A percentile compares a stretch with the other conserved stretches of the same genome.
These are phyloP conservation scores for Semaprochilodus insignis DNA, from an alignment of 2,797 vertebrate species.

Conservation along the genomic window DNA sequence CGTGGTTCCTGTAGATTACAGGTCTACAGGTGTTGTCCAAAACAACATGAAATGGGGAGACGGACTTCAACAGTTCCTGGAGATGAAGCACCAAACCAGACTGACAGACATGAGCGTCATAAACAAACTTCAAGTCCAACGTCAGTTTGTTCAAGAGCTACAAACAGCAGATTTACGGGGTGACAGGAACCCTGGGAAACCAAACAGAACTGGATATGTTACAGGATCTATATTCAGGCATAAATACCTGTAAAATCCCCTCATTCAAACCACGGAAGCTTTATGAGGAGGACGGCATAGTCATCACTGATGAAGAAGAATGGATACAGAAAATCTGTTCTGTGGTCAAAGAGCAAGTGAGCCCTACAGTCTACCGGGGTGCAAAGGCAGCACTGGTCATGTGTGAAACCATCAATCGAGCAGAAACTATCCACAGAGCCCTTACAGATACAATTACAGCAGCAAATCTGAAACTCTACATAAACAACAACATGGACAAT, in stretches of 20 bases:
- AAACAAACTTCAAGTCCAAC: slow-evolving; percentile 77
- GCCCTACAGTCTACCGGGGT: slow-evolving; percentile 25
- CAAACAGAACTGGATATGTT: slow-evolving; percentile 65
- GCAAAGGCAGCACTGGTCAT: slow-evolving; percentile 66
- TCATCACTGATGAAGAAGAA: slow-evolving; percentile 37
- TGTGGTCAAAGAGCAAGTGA: slow-evolving; percentile 52
- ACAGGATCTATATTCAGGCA: slow-evolving; percentile 63
- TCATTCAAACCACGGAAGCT: slow-evolving; percentile 70
- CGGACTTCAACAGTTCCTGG: slow-evolving; percentile 76
- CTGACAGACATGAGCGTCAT: slow-evolving; percentile 68
- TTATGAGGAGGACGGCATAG: slow-evolving; percentile 67
- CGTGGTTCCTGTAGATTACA: slow-evolving; percentile 69
- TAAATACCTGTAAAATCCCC: slow-evolving; percentile 70
- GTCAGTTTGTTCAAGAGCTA: slow-evolving; percentile 69
- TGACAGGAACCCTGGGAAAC: slow-evolving; percentile 74
- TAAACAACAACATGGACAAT: slow-evolving; percentile 71
- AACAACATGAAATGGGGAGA: slow-evolving; percentile 66
- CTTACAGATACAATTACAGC: not conserved
- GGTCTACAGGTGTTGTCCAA: slow-evolving; percentile 71
- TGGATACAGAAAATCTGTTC: slow-evolving; percentile 67
- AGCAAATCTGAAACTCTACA: slow-evolving; percentile 58
- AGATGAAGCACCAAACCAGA: slow-evolving; percentile 73
- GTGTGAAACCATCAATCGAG: slow-evolving; percentile 72
- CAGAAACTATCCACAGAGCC: slow-evolving; percentile 38
- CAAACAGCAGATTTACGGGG: slow-evolving; percentile 68